phyloP scores from a whole-genome alignment of 1,140 invertebrate genomes.

The Arion vulgaris region DNA sequence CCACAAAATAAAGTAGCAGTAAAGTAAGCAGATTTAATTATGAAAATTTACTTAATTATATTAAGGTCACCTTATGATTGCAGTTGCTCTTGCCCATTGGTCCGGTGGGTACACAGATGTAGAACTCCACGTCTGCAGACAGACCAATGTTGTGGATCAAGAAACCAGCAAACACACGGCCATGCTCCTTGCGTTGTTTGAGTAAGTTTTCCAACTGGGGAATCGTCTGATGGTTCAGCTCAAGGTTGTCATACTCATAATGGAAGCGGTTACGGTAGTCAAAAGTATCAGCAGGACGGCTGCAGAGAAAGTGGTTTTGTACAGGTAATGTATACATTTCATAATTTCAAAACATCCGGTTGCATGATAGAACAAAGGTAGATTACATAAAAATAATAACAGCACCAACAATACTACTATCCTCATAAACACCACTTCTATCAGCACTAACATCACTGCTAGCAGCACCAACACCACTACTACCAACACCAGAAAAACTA shows the following conservation, averaged over 20 bases:
- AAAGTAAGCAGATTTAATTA: too few species aligned
- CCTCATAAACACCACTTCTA: too few species aligned
- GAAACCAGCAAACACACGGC: conserved; percentile 49
- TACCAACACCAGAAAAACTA: too few species aligned
- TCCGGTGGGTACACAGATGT: conserved; percentile 41
- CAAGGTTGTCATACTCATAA: conserved; percentile 49
- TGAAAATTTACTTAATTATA: too few species aligned
- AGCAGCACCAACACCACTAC: too few species aligned
- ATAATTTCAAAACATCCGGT: too few species aligned
- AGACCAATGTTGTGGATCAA: conserved; percentile 44
- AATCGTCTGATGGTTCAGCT: conserved; percentile 42
- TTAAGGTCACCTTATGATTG: conserved; percentile 25
- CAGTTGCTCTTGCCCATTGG: conserved; percentile 28
- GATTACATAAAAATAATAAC: too few species aligned
- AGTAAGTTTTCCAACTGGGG: conserved; percentile 42
- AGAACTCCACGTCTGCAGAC: conserved; percentile 42
- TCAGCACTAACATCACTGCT: too few species aligned
- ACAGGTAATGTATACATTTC: too few species aligned
- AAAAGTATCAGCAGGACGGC: conserved; percentile 44
- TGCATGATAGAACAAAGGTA: too few species aligned
- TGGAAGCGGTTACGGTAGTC: conserved; percentile 49
- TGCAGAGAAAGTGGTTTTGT: not conserved
- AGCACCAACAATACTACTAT: too few species aligned
- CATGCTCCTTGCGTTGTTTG: conserved; percentile 27
- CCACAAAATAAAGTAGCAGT: too few species aligned